Evolutionary conservation across 2,888 invertebrate genomes (phyloP), one percentile per base, ranked within the genome.

Genomic region (Conus canariensis): DNA sequence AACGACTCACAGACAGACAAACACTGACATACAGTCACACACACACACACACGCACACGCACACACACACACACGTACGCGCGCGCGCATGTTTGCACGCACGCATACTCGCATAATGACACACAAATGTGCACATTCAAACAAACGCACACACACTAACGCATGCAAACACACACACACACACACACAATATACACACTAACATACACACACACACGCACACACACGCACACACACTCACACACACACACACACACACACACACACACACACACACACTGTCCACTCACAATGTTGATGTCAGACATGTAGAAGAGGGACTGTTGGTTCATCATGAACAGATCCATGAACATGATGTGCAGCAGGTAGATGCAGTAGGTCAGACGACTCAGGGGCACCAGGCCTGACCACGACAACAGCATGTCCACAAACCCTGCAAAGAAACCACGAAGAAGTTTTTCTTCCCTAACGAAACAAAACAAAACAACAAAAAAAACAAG

Each of bases 281-380:
- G 45, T 45, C 45, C 45, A 67, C 87, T 70, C 14, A 87, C 87
- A 16, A 87, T 45, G 70, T 82, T 87, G 82, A 87, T 22, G 64
- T 90, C 87, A 12, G 87, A 64, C 80, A 90, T 22, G 87, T 87
- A 87, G 82, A 88, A 88, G 14, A 67, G 30, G 7, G 22, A 59
- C 22, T 64, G 67, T 19, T 64, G 82, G 85, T 91, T 91, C 86
- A 85, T 88, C 12, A 89, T 59, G 45, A 80, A 70, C 70, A 87
- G 45, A 8, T 87, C 74, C 91, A 93, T 92, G 82, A 94, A 70
- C 58, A 94, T 89, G 12, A 93, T 93, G 90, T 94, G 94, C 45
- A 94, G 88, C 45, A 99, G 97, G 97, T 99, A 99, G 83, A 99
- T 98, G 96, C 98, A 98, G 97, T 98, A 99, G 6, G 99, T 98